Evolutionary conservation across 2,797 vertebrate genomes (phyloP).

Genomic region (Siniperca scherzeri): DNA sequence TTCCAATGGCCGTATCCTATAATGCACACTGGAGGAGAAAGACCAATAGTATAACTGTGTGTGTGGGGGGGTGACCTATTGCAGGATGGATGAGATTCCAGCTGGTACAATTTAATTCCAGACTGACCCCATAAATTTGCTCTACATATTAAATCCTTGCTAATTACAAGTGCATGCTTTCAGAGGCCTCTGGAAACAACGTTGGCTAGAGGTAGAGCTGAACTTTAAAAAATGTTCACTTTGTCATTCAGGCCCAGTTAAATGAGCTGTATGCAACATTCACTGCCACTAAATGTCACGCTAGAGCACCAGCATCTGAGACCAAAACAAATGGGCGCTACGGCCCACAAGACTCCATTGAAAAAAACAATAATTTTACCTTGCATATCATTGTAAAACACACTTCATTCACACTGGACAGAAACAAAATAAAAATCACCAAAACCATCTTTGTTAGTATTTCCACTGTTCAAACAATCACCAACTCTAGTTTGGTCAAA

Average conservation of each 20-base stretch:
- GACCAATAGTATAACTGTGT: not conserved
- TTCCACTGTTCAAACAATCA: no score
- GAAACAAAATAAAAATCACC: no score
- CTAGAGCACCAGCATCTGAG: no score
- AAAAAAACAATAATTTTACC: no score
- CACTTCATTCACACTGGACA: no score
- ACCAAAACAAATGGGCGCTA: no score
- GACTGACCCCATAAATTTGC: slow-evolving; percentile 58
- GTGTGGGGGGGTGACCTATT: slow-evolving; percentile 49
- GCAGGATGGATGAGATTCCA: slow-evolving; percentile 46
- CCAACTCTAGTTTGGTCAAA: no score
- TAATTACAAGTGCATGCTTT: slow-evolving; percentile 46
- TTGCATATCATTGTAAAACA: no score
- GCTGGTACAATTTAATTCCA: slow-evolving; percentile 53
- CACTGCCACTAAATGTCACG: no score
- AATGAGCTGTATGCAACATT: no score
- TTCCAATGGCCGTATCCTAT: slow-evolving; percentile 16
- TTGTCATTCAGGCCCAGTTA: not conserved
- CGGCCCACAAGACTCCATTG: no score
- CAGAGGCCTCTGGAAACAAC: slow-evolving; percentile 32
- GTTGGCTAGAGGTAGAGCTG: not conserved
- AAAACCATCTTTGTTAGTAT: no score
- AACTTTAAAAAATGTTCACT: not conserved
- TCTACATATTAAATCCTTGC: slow-evolving; percentile 41
- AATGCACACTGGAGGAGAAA: not conserved